Percentiles rank a stretch among this genome's conserved stretches.
Evolutionary conservation across 2,113 vertebrate species (phyloP).

Genomic region (Bubalus kerabau): DNA sequence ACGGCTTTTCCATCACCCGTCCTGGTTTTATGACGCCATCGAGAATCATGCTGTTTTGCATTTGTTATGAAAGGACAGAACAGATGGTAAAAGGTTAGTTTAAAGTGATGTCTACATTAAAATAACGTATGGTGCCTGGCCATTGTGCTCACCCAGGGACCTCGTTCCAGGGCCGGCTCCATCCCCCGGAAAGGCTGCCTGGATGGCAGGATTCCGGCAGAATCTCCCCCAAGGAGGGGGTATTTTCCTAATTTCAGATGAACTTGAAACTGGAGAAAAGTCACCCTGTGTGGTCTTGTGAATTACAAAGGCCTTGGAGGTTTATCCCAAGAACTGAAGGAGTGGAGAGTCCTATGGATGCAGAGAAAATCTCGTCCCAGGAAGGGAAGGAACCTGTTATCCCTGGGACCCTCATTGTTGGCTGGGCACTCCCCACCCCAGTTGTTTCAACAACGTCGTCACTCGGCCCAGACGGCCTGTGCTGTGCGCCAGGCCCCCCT

Average conservation of each 20-base stretch:
- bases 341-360: neutral
- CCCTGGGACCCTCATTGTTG: neutral
- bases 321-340: neutral
- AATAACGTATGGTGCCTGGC: conserved; percentile 37
- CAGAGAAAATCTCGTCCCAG: neutral
- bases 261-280: neutral
- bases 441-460: accelerated
- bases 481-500: neutral
- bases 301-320: neutral
- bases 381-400: too few relatives aligned
- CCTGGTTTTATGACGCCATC: neutral
- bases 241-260: neutral
- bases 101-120: conserved; percentile 55
- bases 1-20: neutral
- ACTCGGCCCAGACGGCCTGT: accelerated
- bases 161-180: neutral
- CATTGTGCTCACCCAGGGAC: conserved; percentile 15
- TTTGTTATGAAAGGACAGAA: conserved; percentile 57
- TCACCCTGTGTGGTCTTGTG: neutral
- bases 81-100: conserved; percentile 71
- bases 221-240: neutral
- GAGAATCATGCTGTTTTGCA: conserved; percentile 23
- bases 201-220: neutral
- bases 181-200: neutral
- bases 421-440: neutral